phyloP scores from a whole-genome alignment of 2,888 invertebrate species.

The Xanthorhoe spadicearia region DNA sequence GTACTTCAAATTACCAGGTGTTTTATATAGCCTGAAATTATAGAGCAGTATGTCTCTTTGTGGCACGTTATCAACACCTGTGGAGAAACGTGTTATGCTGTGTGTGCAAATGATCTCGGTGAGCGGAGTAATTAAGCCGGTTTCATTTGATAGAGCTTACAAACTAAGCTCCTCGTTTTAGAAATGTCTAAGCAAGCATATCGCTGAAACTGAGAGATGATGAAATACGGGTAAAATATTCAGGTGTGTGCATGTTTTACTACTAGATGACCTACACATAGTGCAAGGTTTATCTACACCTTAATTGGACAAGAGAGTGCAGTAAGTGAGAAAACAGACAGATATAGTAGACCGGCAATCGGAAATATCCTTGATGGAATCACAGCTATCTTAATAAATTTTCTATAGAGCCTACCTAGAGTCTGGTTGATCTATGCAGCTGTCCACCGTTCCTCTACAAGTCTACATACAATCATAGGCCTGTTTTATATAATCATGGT shows the following conservation, averaged over 20 bases:
- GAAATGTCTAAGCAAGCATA: background rate
- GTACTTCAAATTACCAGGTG: slow-evolving; percentile 20
- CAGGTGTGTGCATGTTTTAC: too few relatives aligned
- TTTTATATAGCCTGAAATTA: slow-evolving; percentile 17
- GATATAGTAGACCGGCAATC: too few relatives aligned
- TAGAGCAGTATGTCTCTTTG: slow-evolving; percentile 16
- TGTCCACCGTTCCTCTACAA: background rate
- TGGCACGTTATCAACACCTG: background rate
- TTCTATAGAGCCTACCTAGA: background rate
- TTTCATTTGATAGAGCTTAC: background rate
- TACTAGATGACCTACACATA: too few relatives aligned
- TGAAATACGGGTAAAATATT: background rate
- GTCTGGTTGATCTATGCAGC: background rate
- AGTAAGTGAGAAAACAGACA: too few relatives aligned
- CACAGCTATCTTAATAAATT: background rate
- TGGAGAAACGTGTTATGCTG: background rate
- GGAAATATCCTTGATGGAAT: too few relatives aligned
- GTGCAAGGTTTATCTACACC: too few relatives aligned
- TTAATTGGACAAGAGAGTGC: too few relatives aligned
- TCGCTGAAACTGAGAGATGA: background rate
- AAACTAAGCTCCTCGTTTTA: background rate
- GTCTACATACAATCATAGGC: background rate
- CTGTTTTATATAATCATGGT: slow-evolving; percentile 4
- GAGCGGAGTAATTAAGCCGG: background rate
- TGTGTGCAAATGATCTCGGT: slow-evolving; percentile 6